Evolutionary conservation across 2,113 vertebrate genomes (phyloP), one percentile per base, ranked within the genome.

Genomic region (Tragelaphus imberbis): DNA sequence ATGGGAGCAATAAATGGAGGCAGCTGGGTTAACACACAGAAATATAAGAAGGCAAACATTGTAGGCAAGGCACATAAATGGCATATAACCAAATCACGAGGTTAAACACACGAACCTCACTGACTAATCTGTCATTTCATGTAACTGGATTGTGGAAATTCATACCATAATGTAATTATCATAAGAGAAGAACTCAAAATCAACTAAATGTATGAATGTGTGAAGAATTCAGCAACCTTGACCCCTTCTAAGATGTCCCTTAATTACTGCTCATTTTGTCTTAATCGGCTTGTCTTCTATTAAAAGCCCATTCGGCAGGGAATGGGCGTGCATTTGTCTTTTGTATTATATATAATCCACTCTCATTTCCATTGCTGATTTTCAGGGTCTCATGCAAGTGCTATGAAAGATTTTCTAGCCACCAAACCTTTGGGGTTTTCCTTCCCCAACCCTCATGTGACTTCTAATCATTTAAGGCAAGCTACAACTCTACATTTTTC

Each of bases 1-100:
- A 89, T 2, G 94, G 90, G 61, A 33, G n/a, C 84, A 98, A 98
- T 98, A 98, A 98, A 98, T 90, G 63, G 87, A 97, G 96, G 92
- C 79, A 95, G 95, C 96, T 61, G 30, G 25, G 91, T 90, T 97
- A 97, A 87, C 80, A 92, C 30, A 87, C 15, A 96, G 93, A 97
- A 98, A 95, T 93, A 81, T 53, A 15, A 93, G 84, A 97, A 94
- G 84, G 63, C 79, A 93, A 94, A 94, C 84, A 89, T 30, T 87
- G 3, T 3, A 56, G 55, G 40, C 25, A 21, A 88, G 88, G 82
- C 75, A 91, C 68, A 88, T 36, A 59, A 89, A 86, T 21, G 71
- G 63, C 53, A 81, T 53, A 2, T 80, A 80, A 71, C 87, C 44
- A 11, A 90, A 84, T 93, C 79, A 79, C 1, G 36, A 98, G 91